Percentiles rank a stretch among this genome's conserved stretches.
Conservation (phyloP, 2,113 vertebrate genomes). For the Rhodinocichla rosea region DNA sequence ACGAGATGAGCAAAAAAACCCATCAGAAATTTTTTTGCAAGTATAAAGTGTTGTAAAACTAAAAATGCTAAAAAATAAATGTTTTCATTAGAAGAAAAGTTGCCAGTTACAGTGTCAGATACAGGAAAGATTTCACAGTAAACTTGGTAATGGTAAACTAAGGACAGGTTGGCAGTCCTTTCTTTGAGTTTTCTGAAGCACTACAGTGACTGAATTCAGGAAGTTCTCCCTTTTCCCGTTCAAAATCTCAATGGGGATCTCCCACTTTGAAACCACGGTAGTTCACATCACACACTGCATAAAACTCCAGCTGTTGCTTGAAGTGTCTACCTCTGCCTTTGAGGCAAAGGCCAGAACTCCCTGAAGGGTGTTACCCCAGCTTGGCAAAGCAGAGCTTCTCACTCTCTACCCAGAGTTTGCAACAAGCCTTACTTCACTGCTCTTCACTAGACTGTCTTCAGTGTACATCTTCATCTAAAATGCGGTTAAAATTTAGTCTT, state of each 20-base stretch:
- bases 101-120: neutral
- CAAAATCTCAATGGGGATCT: neutral
- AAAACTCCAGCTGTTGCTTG: neutral
- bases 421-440: neutral
- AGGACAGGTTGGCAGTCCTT: neutral
- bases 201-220: neutral
- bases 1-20: neutral
- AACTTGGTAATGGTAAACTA: accelerated
- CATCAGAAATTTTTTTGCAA: neutral
- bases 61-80: neutral
- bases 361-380: neutral
- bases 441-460: neutral
- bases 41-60: neutral
- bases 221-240: neutral
- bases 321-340: neutral
- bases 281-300: neutral
- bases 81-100: neutral
- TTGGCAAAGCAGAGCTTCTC: neutral
- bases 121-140: neutral
- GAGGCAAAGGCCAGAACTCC: neutral
- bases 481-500: neutral
- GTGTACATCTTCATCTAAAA: neutral
- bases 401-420: neutral
- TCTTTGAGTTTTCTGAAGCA: neutral
- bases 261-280: neutral